Conservation (phyloP, 2,888 invertebrate genomes). For the Cosmorhoe ocellata region DNA sequence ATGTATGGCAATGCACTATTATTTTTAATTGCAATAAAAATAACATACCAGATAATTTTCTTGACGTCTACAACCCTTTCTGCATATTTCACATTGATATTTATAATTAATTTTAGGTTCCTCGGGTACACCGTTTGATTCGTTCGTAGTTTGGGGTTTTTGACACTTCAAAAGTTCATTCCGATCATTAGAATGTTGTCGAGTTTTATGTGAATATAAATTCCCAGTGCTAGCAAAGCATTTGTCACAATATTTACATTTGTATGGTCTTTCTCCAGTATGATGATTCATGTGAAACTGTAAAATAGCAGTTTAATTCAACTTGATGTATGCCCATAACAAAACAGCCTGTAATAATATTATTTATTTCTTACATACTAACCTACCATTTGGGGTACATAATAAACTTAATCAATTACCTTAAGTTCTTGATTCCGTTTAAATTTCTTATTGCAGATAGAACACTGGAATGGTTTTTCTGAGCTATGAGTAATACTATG, state of each 20-base stretch:
- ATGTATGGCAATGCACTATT: background rate
- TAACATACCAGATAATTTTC: constrained; percentile 18
- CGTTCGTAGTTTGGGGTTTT: background rate
- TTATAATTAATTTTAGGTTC: background rate
- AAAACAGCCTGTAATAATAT: too few species aligned
- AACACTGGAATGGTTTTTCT: constrained; percentile 86
- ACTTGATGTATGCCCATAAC: too few species aligned
- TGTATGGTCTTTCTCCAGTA: constrained; percentile 87
- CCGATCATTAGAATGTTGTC: constrained; percentile 83
- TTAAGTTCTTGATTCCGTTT: constrained; percentile 89
- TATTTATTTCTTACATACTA: too few species aligned
- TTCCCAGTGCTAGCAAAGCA: constrained; percentile 88
- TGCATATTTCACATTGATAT: constrained; percentile 12
- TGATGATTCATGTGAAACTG: constrained; percentile 89
- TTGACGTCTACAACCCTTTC: constrained; percentile 4
- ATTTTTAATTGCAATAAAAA: background rate
- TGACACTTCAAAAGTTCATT: background rate
- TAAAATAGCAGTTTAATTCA: constrained; percentile 29
- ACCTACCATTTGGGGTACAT: too few species aligned
- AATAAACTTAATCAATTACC: constrained; percentile 64
- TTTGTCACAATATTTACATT: constrained; percentile 88
- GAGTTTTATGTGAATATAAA: constrained; percentile 87
- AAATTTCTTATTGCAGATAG: constrained; percentile 86
- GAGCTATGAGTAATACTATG: constrained; percentile 88
- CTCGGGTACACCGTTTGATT: background rate